Evolutionary conservation across 2,888 invertebrate genomes (phyloP).

Genomic region (Microchrysa polita): DNA sequence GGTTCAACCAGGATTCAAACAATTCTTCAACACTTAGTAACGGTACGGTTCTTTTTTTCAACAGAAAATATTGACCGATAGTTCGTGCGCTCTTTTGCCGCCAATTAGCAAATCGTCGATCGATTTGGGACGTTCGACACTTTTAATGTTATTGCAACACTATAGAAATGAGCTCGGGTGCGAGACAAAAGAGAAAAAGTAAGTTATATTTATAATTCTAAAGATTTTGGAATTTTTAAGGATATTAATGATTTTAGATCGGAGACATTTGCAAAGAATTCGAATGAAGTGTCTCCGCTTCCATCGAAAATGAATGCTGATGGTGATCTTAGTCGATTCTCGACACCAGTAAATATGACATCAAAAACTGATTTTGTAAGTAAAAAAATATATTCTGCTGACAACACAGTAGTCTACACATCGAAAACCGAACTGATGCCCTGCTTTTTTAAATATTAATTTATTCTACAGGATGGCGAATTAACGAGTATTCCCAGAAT

Average conservation of each 20-base stretch:
- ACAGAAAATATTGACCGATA: conserved; percentile 46
- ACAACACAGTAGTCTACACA: no score
- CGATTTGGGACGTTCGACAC: conserved; percentile 44
- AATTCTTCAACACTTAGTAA: no score
- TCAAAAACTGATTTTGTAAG: neutral
- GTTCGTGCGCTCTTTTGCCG: conserved; percentile 49
- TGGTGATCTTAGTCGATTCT: neutral
- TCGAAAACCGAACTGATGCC: no score
- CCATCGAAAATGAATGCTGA: neutral
- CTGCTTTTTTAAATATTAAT: conserved; percentile 2
- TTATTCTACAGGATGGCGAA: neutral
- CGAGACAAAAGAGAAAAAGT: neutral
- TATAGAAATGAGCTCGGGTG: conserved; percentile 44
- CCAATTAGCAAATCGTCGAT: conserved; percentile 45
- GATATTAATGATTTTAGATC: neutral
- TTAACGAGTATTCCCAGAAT: conserved; percentile 15
- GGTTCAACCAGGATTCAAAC: no score
- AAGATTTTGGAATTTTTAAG: no score
- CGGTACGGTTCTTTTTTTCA: neutral
- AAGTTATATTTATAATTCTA: neutral
- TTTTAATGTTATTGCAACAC: conserved; percentile 46
- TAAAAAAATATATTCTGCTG: no score
- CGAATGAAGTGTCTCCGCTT: neutral
- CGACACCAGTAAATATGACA: conserved; percentile 19
- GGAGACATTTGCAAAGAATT: neutral